Percentiles rank a stretch among this genome's conserved stretches.
Evolutionary conservation across 2,888 invertebrate species (phyloP).

Genomic region (Eucera pruinosa): DNA sequence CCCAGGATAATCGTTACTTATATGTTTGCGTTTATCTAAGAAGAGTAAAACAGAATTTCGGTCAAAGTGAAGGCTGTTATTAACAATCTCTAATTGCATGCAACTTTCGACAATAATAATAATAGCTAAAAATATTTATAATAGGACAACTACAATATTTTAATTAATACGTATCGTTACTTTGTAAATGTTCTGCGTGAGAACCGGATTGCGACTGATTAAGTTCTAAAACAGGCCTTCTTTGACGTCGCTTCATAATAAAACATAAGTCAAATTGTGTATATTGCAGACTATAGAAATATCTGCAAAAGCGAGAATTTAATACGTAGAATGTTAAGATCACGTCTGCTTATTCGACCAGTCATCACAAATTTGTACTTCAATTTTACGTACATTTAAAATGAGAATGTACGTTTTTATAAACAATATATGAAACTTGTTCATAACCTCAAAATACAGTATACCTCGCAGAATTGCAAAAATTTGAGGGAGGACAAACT

Average conservation of each 20-base stretch:
- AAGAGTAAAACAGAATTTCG: not conserved
- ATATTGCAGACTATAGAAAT: constrained; percentile 4
- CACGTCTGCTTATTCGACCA: not conserved
- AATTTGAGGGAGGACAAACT: not conserved
- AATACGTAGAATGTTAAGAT: not conserved
- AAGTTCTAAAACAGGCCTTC: constrained; percentile 78
- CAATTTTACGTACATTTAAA: constrained; percentile 7
- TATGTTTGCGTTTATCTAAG: constrained; percentile 72
- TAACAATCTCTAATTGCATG: too few species aligned
- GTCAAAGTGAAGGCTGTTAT: too few species aligned
- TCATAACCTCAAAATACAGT: constrained; percentile 45
- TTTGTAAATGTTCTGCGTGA: constrained; percentile 75
- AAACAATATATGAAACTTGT: constrained; percentile 18
- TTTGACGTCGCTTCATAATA: constrained; percentile 80
- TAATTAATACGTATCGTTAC: constrained; percentile 57
- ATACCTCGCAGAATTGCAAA: not conserved
- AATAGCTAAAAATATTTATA: not conserved
- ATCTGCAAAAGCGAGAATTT: constrained; percentile 21
- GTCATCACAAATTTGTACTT: not conserved
- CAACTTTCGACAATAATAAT: too few species aligned
- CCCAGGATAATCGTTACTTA: constrained; percentile 68
- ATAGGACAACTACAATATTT: not conserved
- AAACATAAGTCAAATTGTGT: constrained; percentile 45
- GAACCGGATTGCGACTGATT: constrained; percentile 77
- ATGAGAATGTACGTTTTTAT: constrained; percentile 27